phyloP scores from a whole-genome alignment of 2,797 vertebrate species.

The Aratinga solstitialis region DNA sequence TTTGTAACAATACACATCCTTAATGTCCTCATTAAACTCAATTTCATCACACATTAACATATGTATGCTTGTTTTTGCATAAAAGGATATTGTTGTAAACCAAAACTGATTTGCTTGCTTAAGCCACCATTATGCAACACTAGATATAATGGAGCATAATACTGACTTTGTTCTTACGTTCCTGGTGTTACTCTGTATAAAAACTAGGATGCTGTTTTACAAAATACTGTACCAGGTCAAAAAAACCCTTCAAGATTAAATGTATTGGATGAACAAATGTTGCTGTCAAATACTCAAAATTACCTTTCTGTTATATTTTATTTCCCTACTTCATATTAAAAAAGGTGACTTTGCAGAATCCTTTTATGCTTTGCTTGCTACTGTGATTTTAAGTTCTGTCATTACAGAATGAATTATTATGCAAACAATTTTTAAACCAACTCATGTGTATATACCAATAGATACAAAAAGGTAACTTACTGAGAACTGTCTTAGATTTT shows the following conservation, averaged over 20 bases:
- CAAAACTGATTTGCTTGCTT: background rate
- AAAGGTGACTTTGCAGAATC: background rate
- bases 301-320: background rate
- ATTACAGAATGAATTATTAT: background rate
- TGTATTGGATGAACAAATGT: rapidly evolving
- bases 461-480: background rate
- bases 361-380: background rate
- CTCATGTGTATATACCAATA: background rate
- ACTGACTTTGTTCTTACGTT: background rate
- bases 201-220: background rate
- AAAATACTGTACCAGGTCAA: background rate
- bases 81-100: background rate
- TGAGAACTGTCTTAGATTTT: slow-evolving; percentile 1
- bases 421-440: background rate
- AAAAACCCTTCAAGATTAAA: background rate
- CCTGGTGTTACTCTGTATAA: background rate
- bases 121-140: background rate
- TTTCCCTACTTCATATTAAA: background rate
- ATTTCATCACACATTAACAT: background rate
- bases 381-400: background rate
- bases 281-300: background rate
- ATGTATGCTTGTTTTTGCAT: background rate
- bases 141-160: background rate
- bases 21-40: background rate
- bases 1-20: background rate